phyloP scores from a whole-genome alignment of 2,888 invertebrate species.

The Cyrtodaria siliqua region DNA sequence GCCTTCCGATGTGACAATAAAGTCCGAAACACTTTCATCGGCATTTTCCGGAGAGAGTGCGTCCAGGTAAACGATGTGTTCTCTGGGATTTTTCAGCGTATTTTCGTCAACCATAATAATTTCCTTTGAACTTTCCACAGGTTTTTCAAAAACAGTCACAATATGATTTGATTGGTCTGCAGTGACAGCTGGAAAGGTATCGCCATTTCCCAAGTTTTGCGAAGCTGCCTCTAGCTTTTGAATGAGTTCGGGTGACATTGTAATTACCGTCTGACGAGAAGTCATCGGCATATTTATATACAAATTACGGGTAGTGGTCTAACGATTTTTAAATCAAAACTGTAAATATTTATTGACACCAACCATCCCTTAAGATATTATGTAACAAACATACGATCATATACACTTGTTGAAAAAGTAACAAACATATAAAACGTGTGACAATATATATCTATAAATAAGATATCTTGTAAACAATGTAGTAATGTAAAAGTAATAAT shows the following conservation, averaged over 20 bases:
- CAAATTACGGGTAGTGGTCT: no score
- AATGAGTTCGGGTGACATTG: slow-evolving; percentile 56
- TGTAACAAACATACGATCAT: no score
- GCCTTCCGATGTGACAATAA: slow-evolving; percentile 8
- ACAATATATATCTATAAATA: no score
- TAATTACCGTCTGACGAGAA: slow-evolving; percentile 52
- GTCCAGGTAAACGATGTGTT: slow-evolving; percentile 15
- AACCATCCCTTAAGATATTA: no score
- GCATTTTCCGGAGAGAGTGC: slow-evolving; percentile 8
- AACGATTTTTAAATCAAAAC: no score
- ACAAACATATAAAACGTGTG: no score
- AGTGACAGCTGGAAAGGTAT: background rate
- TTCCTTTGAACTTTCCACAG: slow-evolving; percentile 47
- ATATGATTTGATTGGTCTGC: background rate
- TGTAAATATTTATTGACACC: no score
- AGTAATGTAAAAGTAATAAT: no score
- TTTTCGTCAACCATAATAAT: slow-evolving; percentile 37
- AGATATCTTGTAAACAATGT: no score
- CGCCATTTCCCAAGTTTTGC: slow-evolving; percentile 2
- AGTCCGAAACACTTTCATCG: background rate
- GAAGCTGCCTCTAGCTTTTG: slow-evolving; percentile 40
- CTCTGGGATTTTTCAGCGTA: slow-evolving; percentile 13
- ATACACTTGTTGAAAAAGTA: no score
- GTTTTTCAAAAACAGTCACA: slow-evolving; percentile 30
- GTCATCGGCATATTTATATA: slow-evolving; percentile 45